Conservation (phyloP, 2,888 invertebrate species). For the Philopedon plagiatum region DNA sequence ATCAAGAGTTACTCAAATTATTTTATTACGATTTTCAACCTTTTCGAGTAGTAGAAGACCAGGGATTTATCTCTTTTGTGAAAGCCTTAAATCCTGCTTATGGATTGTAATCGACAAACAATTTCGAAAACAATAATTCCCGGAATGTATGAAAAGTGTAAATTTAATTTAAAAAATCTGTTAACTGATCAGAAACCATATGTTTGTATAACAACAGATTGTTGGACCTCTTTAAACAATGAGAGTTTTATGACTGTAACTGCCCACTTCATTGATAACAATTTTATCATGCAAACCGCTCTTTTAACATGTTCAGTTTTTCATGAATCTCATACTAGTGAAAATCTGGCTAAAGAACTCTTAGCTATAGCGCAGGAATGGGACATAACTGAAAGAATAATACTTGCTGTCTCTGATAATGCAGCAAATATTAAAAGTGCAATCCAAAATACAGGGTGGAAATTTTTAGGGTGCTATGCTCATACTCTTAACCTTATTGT, state of each 20-base stretch:
- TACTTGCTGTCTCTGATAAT: conserved; percentile 55
- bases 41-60: too few relatives aligned
- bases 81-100: too few relatives aligned
- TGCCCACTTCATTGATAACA: conserved; percentile 55
- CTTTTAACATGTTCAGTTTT: conserved; percentile 53
- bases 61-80: too few relatives aligned
- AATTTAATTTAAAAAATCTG: conserved; percentile 45
- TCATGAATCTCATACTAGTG: conserved; percentile 51
- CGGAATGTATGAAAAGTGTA: conserved; percentile 45
- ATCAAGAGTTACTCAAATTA: too few relatives aligned
- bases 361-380: conserved; percentile 45
- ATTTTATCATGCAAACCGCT: conserved; percentile 50
- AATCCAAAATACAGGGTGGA: conserved; percentile 50
- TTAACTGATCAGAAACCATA: conserved; percentile 46
- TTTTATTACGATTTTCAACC: too few relatives aligned
- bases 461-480: conserved; percentile 44
- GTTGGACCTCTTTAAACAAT: conserved; percentile 59
- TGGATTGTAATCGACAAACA: too few relatives aligned
- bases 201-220: conserved; percentile 58
- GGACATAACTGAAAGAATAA: conserved; percentile 49
- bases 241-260: conserved; percentile 59
- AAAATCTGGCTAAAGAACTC: conserved; percentile 48
- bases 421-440: conserved; percentile 57
- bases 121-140: conserved; percentile 53
- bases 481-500: conserved; percentile 36